Evolutionary conservation across 2,797 vertebrate genomes (phyloP).

Genomic region (Falco rusticolus): DNA sequence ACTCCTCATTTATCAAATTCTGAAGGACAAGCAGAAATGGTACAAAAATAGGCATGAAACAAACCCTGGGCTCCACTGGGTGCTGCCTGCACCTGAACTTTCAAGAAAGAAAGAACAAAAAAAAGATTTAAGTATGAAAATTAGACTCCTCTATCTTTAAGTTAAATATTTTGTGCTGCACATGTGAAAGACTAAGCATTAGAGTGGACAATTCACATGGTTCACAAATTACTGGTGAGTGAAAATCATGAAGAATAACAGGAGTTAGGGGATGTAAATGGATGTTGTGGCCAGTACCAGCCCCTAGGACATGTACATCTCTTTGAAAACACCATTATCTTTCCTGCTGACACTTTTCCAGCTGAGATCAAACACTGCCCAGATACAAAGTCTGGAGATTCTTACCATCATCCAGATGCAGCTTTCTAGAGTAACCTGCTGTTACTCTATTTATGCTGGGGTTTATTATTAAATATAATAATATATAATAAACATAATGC

Average conservation of each 20-base stretch:
- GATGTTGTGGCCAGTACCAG: background rate
- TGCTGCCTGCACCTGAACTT: background rate
- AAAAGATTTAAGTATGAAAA: background rate
- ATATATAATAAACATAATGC: too few relatives aligned
- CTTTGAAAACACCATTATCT: background rate
- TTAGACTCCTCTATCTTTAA: background rate
- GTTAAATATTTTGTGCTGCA: background rate
- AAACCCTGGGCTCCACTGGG: background rate
- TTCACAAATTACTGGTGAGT: background rate
- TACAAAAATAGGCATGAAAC: conserved; percentile 6
- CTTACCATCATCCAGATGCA: background rate
- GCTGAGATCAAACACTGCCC: background rate
- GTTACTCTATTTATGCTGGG: too few relatives aligned
- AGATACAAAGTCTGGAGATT: background rate
- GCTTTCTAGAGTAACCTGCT: background rate
- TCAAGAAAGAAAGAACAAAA: background rate
- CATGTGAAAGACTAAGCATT: background rate
- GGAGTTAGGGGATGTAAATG: background rate
- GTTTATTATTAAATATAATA: too few relatives aligned
- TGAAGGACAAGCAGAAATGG: background rate
- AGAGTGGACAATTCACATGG: background rate
- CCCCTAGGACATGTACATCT: background rate
- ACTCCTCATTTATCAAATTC: conserved; percentile 26
- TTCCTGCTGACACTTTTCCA: background rate
- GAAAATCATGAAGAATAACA: background rate